phyloP scores from a whole-genome alignment of 1,140 invertebrate species.

The Oscheius sp. region DNA sequence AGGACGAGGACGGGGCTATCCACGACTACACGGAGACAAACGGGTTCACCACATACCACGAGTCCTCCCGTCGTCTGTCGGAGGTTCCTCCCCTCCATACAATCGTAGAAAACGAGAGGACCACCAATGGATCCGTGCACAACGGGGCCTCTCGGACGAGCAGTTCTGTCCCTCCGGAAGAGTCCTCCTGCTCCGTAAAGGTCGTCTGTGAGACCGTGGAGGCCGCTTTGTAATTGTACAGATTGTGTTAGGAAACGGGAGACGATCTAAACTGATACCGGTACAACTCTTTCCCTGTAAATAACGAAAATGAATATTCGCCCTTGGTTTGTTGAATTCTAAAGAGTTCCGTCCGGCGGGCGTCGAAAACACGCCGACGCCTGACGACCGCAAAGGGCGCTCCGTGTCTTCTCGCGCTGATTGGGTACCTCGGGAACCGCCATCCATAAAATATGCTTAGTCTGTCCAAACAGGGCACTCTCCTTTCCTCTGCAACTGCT shows the following conservation, averaged over 20 bases:
- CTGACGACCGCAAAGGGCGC: too few relatives aligned
- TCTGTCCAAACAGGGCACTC: too few relatives aligned
- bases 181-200: conserved; percentile 28
- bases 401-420: too few relatives aligned
- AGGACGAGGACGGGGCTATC: conserved; percentile 16
- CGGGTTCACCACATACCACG: conserved; percentile 25
- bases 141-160: not conserved
- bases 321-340: too few relatives aligned
- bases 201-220: conserved; percentile 39
- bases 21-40: conserved; percentile 26
- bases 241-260: too few relatives aligned
- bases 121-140: not conserved
- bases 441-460: too few relatives aligned
- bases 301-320: too few relatives aligned
- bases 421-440: too few relatives aligned
- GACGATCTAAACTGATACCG: too few relatives aligned
- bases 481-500: not conserved
- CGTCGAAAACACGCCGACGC: too few relatives aligned
- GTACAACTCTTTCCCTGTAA: too few relatives aligned
- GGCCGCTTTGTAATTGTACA: conserved; percentile 11
- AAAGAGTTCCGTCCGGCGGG: too few relatives aligned
- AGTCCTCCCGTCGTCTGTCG: not conserved
- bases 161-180: not conserved
- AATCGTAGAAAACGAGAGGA: not conserved
- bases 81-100: not conserved